Base-by-base conservation (phyloP, 2,888 invertebrate species). In the Agriopis marginaria region DNA sequence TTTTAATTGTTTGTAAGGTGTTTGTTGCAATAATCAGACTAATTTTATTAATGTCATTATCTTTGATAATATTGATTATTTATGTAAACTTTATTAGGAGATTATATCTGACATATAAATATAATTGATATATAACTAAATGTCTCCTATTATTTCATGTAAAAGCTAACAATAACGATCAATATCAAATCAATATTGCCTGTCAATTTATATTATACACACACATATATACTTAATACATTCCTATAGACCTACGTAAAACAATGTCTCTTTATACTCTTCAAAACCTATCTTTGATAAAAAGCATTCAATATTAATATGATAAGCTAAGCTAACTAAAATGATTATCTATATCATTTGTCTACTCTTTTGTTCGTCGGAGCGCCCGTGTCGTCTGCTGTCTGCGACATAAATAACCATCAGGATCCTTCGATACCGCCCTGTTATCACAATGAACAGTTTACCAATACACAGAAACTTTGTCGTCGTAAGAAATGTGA, bases 341-440 rank as follows among this genome's bases (percentile, higher is more conserved):
- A 84, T 87, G 3, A 89, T 92, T 91, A 92, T 91, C 92, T 87
- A 78, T 82, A 83, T 87, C 90, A 92, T 93, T 93, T 93, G 92
- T 93, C 90, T 88, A 84, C 82, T 84, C 89, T 89, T 93, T 93
- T 92, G 92, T 93, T 88, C 80, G 82, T 73, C 77, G 82, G 70
- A 79, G 82, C 82, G 87, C 79, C 82, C 81, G 32, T 82, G 84
- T 87, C 83, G 83, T 80, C 82, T 85, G 74, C 77, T 78, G 86
- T 80, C 86, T 82, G 83, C 83, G 82, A 87, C 88, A 91, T 93
- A 91, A 94, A 93, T 92, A 89, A 92, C 90, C 83, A 88, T 90
- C 88, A 89, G 87, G 88, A 91, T 86, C 87, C 87, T 87, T 72
- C 88, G 92, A 92, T 90, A 90, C 84, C 86, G 81, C 82, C 85